phyloP scores from a whole-genome alignment of 1,140 invertebrate genomes.

The Plectus sambesii region DNA sequence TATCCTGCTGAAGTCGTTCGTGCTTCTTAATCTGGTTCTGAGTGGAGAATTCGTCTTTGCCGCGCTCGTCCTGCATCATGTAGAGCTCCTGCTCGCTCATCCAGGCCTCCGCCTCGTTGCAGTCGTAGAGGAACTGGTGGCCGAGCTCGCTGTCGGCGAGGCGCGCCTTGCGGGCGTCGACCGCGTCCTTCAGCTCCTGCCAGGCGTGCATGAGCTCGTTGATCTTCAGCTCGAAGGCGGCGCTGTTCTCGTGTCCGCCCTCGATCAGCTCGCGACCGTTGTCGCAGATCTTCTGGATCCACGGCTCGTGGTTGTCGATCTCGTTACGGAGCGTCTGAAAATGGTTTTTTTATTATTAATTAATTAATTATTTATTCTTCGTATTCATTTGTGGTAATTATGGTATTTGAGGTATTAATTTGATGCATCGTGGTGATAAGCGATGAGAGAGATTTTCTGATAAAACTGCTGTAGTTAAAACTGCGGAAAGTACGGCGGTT shows the following conservation, averaged over 20 bases:
- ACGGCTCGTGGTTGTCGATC: conserved; percentile 94
- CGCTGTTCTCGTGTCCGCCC: conserved; percentile 79
- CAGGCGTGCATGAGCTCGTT: conserved; percentile 75
- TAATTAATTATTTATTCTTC: no score
- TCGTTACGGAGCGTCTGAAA: conserved; percentile 87
- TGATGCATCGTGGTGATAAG: no score
- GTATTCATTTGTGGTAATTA: no score
- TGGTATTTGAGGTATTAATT: no score
- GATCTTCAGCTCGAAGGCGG: conserved; percentile 74
- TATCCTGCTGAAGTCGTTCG: conserved; percentile 81
- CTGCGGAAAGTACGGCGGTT: no score
- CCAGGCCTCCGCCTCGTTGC: conserved; percentile 96
- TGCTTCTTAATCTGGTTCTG: conserved; percentile 99
- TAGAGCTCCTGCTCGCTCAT: conserved; percentile 99
- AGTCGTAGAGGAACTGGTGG: conserved; percentile 94
- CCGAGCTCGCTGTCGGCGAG: conserved; percentile 59
- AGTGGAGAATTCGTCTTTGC: conserved; percentile 96
- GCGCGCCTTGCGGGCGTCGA: conserved; percentile 58
- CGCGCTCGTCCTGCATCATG: conserved; percentile 99
- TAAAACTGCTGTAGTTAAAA: no score
- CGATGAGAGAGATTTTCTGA: no score
- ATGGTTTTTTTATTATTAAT: no score
- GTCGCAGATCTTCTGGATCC: conserved; percentile 77
- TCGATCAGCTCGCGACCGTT: conserved; percentile 89
- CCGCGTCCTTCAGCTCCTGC: conserved; percentile 75